Evolutionary conservation across 2,888 invertebrate species (phyloP).

Genomic region (Malthinus flaveolus): DNA sequence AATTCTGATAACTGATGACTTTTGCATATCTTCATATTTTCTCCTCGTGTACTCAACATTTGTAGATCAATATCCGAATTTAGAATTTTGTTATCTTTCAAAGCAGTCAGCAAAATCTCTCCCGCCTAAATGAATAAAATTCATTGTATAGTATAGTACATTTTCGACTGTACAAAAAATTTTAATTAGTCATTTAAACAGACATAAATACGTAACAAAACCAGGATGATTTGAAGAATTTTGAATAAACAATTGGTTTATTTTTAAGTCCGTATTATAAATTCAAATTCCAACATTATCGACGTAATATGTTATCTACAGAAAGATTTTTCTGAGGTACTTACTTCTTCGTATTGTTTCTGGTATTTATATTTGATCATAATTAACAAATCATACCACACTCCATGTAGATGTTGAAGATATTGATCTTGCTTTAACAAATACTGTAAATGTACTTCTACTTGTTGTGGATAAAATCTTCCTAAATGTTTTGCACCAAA

Average conservation of each 20-base stretch:
- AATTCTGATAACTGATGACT: conserved; percentile 12
- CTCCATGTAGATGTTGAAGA: conserved; percentile 34
- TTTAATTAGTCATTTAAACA: too few relatives aligned
- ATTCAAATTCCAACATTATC: too few relatives aligned
- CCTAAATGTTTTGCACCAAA: conserved; percentile 33
- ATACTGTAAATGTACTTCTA: conserved; percentile 39
- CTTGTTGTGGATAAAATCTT: conserved; percentile 31
- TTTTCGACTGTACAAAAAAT: conserved; percentile 5
- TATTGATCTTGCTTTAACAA: conserved; percentile 37
- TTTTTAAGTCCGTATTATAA: too few relatives aligned
- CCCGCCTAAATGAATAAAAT: conserved; percentile 54
- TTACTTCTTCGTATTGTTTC: conserved; percentile 34
- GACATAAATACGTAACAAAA: too few relatives aligned
- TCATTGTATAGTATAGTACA: too few relatives aligned
- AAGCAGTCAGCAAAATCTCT: conserved; percentile 53
- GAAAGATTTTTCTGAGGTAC: not conserved
- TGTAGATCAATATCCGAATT: conserved; percentile 36
- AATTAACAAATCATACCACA: conserved; percentile 41
- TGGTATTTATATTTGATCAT: conserved; percentile 33
- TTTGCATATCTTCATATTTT: conserved; percentile 28
- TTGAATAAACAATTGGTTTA: too few relatives aligned
- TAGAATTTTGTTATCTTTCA: conserved; percentile 41
- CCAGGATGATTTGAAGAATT: too few relatives aligned
- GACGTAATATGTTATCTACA: conserved; percentile 11
- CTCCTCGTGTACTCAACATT: conserved; percentile 36